These are phyloP conservation scores for Gisinianus flammeolus DNA, from an alignment of 2,888 invertebrate species.

Conservation along the genomic window DNA sequence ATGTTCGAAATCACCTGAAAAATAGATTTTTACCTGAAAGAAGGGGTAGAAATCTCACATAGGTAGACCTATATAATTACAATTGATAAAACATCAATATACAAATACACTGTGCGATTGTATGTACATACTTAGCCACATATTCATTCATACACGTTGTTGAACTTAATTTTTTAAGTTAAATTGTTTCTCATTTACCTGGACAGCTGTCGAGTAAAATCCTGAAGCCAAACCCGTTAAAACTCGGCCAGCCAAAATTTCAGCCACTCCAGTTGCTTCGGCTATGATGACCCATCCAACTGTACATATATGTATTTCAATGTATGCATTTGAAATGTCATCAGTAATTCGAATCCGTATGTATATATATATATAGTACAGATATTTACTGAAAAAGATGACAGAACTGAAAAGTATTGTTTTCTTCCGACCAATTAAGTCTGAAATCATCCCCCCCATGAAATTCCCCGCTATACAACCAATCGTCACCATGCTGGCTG, in stretches of 20 bases:
- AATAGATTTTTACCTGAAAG: slow-evolving; percentile 49
- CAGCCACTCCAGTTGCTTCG: slow-evolving; percentile 45
- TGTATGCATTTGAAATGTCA: too few species aligned
- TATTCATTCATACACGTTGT: too few species aligned
- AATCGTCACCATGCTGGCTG: slow-evolving; percentile 54
- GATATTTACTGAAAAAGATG: slow-evolving; percentile 49
- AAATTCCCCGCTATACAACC: slow-evolving; percentile 56
- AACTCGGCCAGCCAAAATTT: slow-evolving; percentile 55
- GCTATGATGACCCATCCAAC: slow-evolving; percentile 57
- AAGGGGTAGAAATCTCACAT: slow-evolving; percentile 57
- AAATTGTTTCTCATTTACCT: slow-evolving; percentile 42
- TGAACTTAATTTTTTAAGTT: too few species aligned
- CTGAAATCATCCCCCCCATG: slow-evolving; percentile 50
- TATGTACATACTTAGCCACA: too few species aligned
- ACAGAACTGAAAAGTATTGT: slow-evolving; percentile 55
- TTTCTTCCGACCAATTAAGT: slow-evolving; percentile 54
- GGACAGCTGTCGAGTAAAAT: slow-evolving; percentile 56
- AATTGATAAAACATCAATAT: too few species aligned
- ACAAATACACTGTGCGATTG: too few species aligned
- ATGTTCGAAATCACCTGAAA: too few species aligned
- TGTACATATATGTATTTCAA: too few species aligned
- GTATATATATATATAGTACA: too few species aligned
- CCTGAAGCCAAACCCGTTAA: slow-evolving; percentile 57
- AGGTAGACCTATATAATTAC: slow-evolving; percentile 56
- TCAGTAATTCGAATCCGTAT: too few species aligned